A percentile compares a stretch with the other conserved stretches of the same genome.
phyloP scores from a whole-genome alignment of 2,113 vertebrate species.

The Diglossa brunneiventris region DNA sequence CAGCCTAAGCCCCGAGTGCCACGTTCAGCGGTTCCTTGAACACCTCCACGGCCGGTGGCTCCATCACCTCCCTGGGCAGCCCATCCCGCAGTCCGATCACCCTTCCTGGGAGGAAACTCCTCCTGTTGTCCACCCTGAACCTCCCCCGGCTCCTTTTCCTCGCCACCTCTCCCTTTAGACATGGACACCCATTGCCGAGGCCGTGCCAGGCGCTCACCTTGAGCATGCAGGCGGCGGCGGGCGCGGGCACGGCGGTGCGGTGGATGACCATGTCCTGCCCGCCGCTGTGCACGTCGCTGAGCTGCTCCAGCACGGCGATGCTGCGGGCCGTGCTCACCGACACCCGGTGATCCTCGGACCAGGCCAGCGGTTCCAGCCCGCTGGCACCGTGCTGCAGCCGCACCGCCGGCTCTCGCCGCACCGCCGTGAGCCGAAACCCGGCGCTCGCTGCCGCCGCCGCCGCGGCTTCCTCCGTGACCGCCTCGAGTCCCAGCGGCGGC shows the following conservation, averaged over 20 bases:
- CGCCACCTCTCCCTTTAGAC: neutral
- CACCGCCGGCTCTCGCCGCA: conserved; percentile 82
- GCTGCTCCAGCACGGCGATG: conserved; percentile 85
- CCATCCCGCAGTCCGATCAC: fast-evolving
- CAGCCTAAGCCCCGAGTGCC: neutral
- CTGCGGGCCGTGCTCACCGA: conserved; percentile 84
- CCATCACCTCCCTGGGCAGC: neutral
- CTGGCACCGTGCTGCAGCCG: conserved; percentile 81
- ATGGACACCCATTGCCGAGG: fast-evolving
- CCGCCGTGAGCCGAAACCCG: conserved; percentile 70
- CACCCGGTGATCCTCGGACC: conserved; percentile 92
- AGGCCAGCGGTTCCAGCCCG: conserved; percentile 86
- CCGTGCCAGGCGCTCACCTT: conserved; percentile 71
- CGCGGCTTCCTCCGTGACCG: neutral
- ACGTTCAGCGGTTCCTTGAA: fast-evolving
- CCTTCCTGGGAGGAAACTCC: neutral
- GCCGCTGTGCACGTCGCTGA: conserved; percentile 84
- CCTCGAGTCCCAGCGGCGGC: neutral
- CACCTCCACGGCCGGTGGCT: neutral
- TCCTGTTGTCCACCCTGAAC: neutral
- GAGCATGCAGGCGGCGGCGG: conserved; percentile 69
- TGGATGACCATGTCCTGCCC: conserved; percentile 86
- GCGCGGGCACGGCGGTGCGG: conserved; percentile 85
- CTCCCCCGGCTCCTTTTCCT: neutral
- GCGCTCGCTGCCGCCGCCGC: conserved; percentile 10